Conservation (phyloP, 2,113 vertebrate species). For the Eira barbara region DNA sequence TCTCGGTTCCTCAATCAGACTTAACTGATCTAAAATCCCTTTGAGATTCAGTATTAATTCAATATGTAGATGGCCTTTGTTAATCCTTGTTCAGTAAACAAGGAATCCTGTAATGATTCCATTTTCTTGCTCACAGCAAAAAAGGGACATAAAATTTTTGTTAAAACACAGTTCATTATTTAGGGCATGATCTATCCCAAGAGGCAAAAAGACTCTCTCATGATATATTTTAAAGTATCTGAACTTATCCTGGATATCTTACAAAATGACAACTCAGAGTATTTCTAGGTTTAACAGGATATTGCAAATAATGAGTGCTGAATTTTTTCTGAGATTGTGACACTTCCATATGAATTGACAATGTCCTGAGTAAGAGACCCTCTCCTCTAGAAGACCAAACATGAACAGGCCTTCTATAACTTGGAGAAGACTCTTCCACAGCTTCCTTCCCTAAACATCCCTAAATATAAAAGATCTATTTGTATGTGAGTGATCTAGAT, state of each 20-base stretch:
- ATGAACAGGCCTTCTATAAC: neutral
- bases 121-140: neutral
- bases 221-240: neutral
- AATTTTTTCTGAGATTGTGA: neutral
- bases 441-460: neutral
- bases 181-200: neutral
- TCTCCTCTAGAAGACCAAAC: neutral
- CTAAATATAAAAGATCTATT: neutral
- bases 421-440: neutral
- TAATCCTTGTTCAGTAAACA: neutral
- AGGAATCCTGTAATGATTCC: neutral
- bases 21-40: neutral
- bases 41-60: neutral
- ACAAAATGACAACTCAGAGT: neutral
- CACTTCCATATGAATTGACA: neutral
- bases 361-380: neutral
- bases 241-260: neutral
- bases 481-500: neutral
- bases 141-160: neutral
- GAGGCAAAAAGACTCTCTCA: neutral
- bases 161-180: neutral
- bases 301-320: neutral
- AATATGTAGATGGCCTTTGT: neutral
- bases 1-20: neutral
- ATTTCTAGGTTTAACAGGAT: neutral